Evolutionary conservation across 2,888 invertebrate species (phyloP), one percentile per base, ranked within the genome.

Genomic region (Rhorus exstirpatorius): DNA sequence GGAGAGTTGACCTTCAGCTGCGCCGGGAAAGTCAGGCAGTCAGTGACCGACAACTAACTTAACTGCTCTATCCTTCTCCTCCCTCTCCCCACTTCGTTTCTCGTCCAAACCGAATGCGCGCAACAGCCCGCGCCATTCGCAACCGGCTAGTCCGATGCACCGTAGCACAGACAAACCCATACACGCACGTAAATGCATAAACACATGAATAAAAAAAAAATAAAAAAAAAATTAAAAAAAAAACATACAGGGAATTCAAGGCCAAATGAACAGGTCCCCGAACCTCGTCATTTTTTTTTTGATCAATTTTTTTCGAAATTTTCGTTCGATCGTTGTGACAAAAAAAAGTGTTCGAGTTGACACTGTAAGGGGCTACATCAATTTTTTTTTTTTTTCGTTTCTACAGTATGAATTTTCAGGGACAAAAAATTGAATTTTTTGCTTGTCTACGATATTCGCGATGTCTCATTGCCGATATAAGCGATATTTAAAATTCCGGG

Each of bases 21-120:
- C 88, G 92, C 89, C 92, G 92, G 92, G 92, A 92, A 92, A 93
- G 93, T 92, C 93, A 92, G 91, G 89, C 92, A 91, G 92, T 92
- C 93, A 93, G 92, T 92, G 92, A 93, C 92, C 92, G 93, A 91
- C 92, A 91, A 92, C 93, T 92, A 91, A 92, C 92, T 92, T 92
- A 92, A 91, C 91, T 90, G 90, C 91, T 91, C 91, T 91, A 90
- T 90, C 91, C 89, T 90, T 89, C 88, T 88, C 87, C 88, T 86
- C 86, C 86, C 85, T 84, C 85, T 84, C 89, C 88, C 88, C 89
- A 85, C 88, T 85, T 85, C 85, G 84, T 79, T 87, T 85, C 86
- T 84, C 84, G 82, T 85, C 83, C 82, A 72, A 49, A 44, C 84
- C 31, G 31, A 83, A 84, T 80, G 81, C 79, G 81, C 80, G 81